Evolutionary conservation across 2,113 vertebrate genomes (phyloP).

Genomic region (Eretmochelys imbricata): DNA sequence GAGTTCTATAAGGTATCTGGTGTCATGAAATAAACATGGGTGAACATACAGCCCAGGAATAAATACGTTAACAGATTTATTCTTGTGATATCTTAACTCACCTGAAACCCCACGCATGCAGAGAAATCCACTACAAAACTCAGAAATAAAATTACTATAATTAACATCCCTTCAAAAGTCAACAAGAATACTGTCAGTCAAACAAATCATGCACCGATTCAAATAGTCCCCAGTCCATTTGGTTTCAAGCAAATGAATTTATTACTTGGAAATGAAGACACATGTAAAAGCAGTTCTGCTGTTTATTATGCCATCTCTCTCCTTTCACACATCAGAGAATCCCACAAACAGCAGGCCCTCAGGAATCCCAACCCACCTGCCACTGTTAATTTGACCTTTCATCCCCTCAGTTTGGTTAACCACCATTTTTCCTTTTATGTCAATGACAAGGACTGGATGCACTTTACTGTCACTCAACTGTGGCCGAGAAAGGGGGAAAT

Average conservation of each 20-base stretch:
- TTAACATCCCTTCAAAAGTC: background rate
- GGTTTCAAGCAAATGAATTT: background rate
- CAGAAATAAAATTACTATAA: background rate
- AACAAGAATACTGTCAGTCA: background rate
- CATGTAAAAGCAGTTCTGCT: background rate
- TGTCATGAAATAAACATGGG: background rate
- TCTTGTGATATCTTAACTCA: background rate
- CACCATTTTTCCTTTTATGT: background rate
- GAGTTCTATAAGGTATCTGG: background rate
- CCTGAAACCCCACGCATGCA: background rate
- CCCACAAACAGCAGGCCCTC: background rate
- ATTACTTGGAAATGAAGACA: background rate
- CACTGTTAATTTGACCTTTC: background rate
- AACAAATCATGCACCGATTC: background rate
- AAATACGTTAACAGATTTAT: background rate
- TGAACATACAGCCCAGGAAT: background rate
- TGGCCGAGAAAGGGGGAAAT: background rate
- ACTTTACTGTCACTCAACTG: background rate
- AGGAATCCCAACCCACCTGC: background rate
- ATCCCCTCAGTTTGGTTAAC: background rate
- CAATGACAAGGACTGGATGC: background rate
- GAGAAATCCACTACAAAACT: background rate
- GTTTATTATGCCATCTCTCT: background rate
- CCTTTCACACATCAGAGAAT: background rate
- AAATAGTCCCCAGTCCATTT: background rate